Conservation (phyloP, 2,113 vertebrate genomes). For the Protomyctophum bolini region DNA sequence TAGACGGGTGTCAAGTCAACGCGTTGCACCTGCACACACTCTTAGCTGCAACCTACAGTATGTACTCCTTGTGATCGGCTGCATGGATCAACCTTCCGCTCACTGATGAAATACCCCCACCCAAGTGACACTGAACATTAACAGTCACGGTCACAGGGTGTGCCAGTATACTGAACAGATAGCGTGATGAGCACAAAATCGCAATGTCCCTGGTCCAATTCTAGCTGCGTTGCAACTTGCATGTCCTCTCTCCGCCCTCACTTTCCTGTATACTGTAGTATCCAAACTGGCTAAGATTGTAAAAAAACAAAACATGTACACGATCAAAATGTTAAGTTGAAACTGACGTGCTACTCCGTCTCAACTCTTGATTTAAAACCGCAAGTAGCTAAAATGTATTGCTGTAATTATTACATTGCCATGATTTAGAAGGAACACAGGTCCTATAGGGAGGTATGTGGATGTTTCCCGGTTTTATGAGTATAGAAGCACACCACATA, state of each 20-base stretch:
- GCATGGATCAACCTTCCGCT: not conserved
- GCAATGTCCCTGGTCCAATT: too few species aligned
- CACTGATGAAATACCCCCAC: not conserved
- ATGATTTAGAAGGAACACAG: not conserved
- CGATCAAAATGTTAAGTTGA: not conserved
- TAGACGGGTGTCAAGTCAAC: constrained; percentile 40
- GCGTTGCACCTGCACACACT: constrained; percentile 40
- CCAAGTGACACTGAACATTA: too few species aligned
- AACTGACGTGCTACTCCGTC: constrained; percentile 38
- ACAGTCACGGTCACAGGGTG: too few species aligned
- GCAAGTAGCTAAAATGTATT: constrained; percentile 23
- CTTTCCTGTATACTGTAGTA: too few species aligned
- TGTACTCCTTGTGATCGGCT: not conserved
- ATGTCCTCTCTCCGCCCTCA: too few species aligned
- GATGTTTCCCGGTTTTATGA: constrained; percentile 2
- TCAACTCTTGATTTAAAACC: constrained; percentile 30
- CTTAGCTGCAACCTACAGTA: not conserved
- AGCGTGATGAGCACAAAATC: too few species aligned
- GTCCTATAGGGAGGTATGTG: not conserved
- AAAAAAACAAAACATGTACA: not conserved
- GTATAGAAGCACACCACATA: constrained; percentile 1
- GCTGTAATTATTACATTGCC: not conserved
- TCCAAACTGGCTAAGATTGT: too few species aligned
- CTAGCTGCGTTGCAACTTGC: too few species aligned
- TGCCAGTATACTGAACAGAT: too few species aligned